Base-by-base conservation (phyloP, 2,888 invertebrate species). In the Lysandra bellargus region DNA sequence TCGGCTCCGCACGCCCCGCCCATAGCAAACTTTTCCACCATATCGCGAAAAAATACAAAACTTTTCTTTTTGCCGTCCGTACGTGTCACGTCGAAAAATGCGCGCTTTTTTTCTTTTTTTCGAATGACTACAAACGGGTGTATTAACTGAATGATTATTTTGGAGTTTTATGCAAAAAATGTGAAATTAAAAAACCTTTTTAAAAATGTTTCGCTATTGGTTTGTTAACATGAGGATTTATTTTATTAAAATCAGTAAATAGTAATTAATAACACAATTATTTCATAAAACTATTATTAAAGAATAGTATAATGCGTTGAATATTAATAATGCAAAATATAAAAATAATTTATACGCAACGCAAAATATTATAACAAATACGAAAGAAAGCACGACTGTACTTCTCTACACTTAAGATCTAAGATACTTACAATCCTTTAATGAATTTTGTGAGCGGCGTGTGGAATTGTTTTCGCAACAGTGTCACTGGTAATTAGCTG, bases 401-500 rank as follows among this genome's bases (percentile, higher is more conserved):
- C 79, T 79, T 72, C 61, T 78, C 60, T 82, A 83, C 64, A 79
- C 69, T 79, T 69, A 69, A 69, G 69, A 69, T 76, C 7, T 23
- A 30, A 53, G 49, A 83, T 85, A 93, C 93, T 94, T 89, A 94
- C 93, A 93, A 91, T 91, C 87, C 89, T 84, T 84, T 87, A 87
- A 83, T 86, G 86, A 86, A 84, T 83, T 85, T 87, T 85, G 85
- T 86, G 84, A 82, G 87, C 88, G 86, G 89, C 87, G 89, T 86
- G 83, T 87, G 87, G 89, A 89, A 92, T 91, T 93, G 93, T 93
- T 93, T 92, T 92, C 90, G 92, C 90, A 89, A 87, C 90, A 89
- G 88, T 88, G 88, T 89, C 90, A 91, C 86, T 87, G 89, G 91
- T 93, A 94, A 94, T 94, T 93, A 93, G 90, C 91, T 91, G 91